These are phyloP conservation scores for Pyralis farinalis DNA, from an alignment of 2,888 invertebrate species.

Conservation along the genomic window DNA sequence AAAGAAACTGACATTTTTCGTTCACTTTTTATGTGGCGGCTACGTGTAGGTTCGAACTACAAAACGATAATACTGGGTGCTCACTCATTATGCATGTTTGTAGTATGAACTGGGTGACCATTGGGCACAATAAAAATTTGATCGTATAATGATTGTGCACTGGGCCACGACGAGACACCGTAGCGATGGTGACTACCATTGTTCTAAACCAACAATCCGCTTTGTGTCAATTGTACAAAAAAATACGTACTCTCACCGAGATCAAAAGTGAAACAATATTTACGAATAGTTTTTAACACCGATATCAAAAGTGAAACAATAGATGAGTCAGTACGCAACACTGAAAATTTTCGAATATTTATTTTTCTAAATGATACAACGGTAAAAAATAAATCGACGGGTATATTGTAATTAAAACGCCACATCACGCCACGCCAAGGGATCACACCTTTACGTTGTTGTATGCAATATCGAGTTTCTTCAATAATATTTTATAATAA, in stretches of 20 bases:
- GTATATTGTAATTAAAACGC: too few relatives aligned
- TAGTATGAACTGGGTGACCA: slow-evolving; percentile 28
- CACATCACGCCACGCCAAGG: too few relatives aligned
- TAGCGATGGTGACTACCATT: slow-evolving; percentile 55
- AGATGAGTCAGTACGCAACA: too few relatives aligned
- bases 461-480: slow-evolving; percentile 62
- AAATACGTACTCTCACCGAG: background rate
- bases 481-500: slow-evolving; percentile 79
- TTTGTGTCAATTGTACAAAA: slow-evolving; percentile 5
- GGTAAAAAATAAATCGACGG: too few relatives aligned
- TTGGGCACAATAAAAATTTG: slow-evolving; percentile 58
- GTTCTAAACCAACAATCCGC: slow-evolving; percentile 53
- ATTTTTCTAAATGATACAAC: too few relatives aligned
- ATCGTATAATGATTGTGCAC: slow-evolving; percentile 67
- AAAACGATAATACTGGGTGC: slow-evolving; percentile 38
- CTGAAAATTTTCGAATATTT: too few relatives aligned
- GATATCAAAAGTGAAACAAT: too few relatives aligned
- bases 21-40: background rate
- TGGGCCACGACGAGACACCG: slow-evolving; percentile 63
- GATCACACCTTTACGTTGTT: slow-evolving; percentile 53
- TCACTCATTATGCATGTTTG: slow-evolving; percentile 27
- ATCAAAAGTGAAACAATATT: too few relatives aligned
- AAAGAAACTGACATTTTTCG: background rate
- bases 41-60: slow-evolving; percentile 7
- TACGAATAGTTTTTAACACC: too few relatives aligned